phyloP scores from a whole-genome alignment of 1,140 invertebrate species.

The Bombyx mori region DNA sequence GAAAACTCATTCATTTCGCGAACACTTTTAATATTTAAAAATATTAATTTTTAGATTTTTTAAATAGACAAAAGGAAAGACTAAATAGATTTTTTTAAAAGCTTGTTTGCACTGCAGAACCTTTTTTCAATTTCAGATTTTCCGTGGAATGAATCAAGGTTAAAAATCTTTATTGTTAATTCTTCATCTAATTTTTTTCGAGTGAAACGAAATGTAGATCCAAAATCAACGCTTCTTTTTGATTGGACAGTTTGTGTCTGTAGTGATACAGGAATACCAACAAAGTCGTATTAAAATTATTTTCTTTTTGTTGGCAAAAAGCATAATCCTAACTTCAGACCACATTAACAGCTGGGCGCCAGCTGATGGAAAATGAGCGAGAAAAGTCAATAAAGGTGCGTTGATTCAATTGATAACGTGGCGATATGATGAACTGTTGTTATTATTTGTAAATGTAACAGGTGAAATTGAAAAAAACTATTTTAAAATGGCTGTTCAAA shows the following conservation, averaged over 20 bases:
- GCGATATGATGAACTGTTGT: constrained; percentile 20
- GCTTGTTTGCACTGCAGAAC: too few species aligned
- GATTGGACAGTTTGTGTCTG: constrained; percentile 23
- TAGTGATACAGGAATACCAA: too few species aligned
- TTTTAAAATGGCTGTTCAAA: constrained; percentile 46
- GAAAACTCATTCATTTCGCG: too few species aligned
- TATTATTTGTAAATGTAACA: constrained; percentile 27
- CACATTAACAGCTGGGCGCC: constrained; percentile 55
- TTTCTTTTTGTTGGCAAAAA: constrained; percentile 31
- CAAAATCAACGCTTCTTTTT: constrained; percentile 21
- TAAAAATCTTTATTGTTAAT: too few species aligned
- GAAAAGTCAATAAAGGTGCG: constrained; percentile 51
- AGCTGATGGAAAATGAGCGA: constrained; percentile 62
- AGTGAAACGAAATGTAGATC: constrained; percentile 19
- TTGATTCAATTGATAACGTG: constrained; percentile 33
- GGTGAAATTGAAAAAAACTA: constrained; percentile 17
- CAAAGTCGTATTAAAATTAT: constrained; percentile 7
- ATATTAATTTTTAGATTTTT: too few species aligned
- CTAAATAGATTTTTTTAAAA: too few species aligned
- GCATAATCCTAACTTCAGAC: constrained; percentile 42
- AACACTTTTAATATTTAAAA: too few species aligned
- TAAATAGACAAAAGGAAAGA: too few species aligned
- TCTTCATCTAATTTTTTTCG: too few species aligned
- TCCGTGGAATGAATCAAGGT: too few species aligned
- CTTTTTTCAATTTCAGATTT: too few species aligned